Base-by-base conservation (phyloP, 1,140 invertebrate genomes). In the Halyomorpha halys region DNA sequence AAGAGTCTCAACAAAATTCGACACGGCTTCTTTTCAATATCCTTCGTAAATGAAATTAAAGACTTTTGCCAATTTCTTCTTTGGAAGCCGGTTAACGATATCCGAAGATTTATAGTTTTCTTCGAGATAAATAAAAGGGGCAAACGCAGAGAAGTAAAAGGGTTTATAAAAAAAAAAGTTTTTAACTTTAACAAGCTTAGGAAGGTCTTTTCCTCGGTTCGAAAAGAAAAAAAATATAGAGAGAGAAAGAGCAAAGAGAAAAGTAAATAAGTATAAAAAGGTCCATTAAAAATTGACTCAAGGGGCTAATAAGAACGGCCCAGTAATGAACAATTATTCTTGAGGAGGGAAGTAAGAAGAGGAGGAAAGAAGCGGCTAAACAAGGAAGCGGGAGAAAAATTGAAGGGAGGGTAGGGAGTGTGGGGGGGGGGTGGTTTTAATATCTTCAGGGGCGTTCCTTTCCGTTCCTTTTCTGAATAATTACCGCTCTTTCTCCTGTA, bases 251-350 rank as follows among this genome's bases (percentile, higher is more conserved):
- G 53, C 15, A 23, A 56, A 49, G 47, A 49, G 47, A 49, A 56
- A 56, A 56, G 53, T 56, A 56, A 56, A 56, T 56, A 56, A 56
- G 53, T 56, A 56, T 56, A 56, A 56, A 56, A 56, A 56, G 53
- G 18, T 56, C 53, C 53, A 56, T 56, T 56, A 56, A 56, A 56
- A 56, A 56, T 56, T 56, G 53, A 56, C 53, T 56, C 53, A 25
- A 56, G 53, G 53, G 53, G 53, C 53, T 56, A 56, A 56, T 56
- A 56, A 56, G 53, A 56, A 56, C 53, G 53, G 53, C 19, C 19
- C 21, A 19, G 53, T 56, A 56, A 56, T 56, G 53, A 56, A 56
- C 53, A 56, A 56, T 56, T 56, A 56, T 56, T 56, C 53, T 56
- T 25, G 19, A 25, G 53, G 27, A 25, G 53, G 23, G 23, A 23